Evolutionary conservation across 2,888 invertebrate species (phyloP), one percentile per base, ranked within the genome.

Genomic region (Nemapogon koenigi): DNA sequence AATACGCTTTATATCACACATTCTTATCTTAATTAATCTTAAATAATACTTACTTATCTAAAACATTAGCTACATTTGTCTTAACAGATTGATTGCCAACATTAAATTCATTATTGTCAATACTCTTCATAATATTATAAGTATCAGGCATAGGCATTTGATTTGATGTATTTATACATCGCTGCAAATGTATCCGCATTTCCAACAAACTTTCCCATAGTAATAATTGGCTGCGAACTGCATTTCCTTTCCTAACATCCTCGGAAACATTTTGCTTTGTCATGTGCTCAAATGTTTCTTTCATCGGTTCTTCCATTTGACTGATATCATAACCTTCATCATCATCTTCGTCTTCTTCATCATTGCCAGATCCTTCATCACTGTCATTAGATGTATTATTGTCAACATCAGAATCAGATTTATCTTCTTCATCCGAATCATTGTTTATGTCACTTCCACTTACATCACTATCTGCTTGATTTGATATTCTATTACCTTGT

Each of bases 161-260:
- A 62, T 96, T 96, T 1, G 88, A 84, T 10, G 84, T 82, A 29
- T 82, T 69, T 37, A 94, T 60, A 51, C 89, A 84, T 59, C 94
- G 91, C 61, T 97, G 96, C 16, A 95, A 64, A 55, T 91, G 89
- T 49, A 97, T 96, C 46, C 97, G 82, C 57, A 88, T 81, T 68
- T 97, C 94, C 16, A 97, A 60, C 3, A 97, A 61, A 39, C 83
- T 86, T 59, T 97, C 96, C 93, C 94, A 97, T 2, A 94, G 56
- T 26, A 81, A 70, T 17, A 90, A 59, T 56, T 91, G 90, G 50
- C 85, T 88, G 53, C 85, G 80, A 0, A 90, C 86, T 53, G 85
- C 83, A 10, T 73, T 62, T 1, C 88, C 89, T 57, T 88, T 89
- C 48, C 85, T 83, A 0, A 85, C 71, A 53, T 86, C 84, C 41